Evolutionary conservation across 2,797 vertebrate genomes (phyloP), one percentile per base, ranked within the genome.

Genomic region (Typhlichthys eigenmanni): DNA sequence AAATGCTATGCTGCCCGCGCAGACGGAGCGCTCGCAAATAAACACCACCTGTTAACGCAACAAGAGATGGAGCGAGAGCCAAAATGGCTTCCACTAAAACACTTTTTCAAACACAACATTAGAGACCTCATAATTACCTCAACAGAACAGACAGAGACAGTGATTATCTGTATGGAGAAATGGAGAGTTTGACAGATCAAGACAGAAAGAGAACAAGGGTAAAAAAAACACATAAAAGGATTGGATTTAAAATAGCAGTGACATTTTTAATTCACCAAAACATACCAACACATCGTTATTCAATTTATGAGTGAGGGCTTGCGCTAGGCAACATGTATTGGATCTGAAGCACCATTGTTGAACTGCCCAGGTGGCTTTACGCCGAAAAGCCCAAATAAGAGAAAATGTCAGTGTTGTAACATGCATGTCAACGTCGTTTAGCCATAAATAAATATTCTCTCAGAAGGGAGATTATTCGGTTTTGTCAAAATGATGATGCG

Each of bases 391-490:
- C 67, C 77, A 71, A 78, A 57, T 71, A 71, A 82, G 47, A 79
- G 57, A 72, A 62, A 67, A 69, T 62, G 78, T 71, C 68, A 70
- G 63, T 53, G 71, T 66, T 83, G 73, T 87, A 83, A 87, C 82
- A 83, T 72, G 69, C 78, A 71, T 85, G 80, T 87, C 83, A 84
- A 65, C 80, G 78, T 81, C 69, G 83, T 67, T 85, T 77, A 80
- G 76, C 71, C 68, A 63, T 62, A 69, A 83, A 82, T 80, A 81
- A 85, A 76, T 75, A 83, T 56, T 59, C 49, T 64, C 68, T 81
- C 87, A 88, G 71, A 78, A 43, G 81, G 51, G 69, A 85, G 83
- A 87, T 87, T 85, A 90, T 85, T 79, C 76, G 58, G 79, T 81
- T 75, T 75, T 77, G 68, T 75, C 66, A 56, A 14, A 62, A 79